Conservation (phyloP, 2,888 invertebrate genomes). For the Eretmocerus hayati region DNA sequence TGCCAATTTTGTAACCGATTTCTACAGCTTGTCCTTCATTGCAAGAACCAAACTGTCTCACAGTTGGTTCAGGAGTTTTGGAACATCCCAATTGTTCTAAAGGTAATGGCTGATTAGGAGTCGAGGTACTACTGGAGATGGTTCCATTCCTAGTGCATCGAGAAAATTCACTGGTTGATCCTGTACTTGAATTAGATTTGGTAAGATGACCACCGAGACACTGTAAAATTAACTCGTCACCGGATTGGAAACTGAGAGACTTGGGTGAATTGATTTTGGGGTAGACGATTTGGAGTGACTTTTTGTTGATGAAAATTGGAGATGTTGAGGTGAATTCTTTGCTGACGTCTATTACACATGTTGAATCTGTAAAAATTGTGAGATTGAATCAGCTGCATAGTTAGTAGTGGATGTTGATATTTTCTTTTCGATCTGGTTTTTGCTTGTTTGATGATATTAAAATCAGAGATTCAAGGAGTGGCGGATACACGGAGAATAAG, state of each 20-base stretch:
- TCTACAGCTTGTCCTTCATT: not conserved
- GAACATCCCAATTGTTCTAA: slow-evolving; percentile 5
- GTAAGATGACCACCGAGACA: slow-evolving; percentile 1
- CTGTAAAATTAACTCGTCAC: not conserved
- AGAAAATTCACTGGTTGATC: not conserved
- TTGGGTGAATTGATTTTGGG: not conserved
- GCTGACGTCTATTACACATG: slow-evolving; percentile 14
- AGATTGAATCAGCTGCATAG: too few species aligned
- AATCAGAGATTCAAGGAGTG: too few species aligned
- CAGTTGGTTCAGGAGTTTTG: slow-evolving; percentile 3
- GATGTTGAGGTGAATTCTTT: slow-evolving; percentile 4
- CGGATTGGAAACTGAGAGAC: not conserved
- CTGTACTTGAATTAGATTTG: not conserved
- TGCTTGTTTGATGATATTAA: too few species aligned
- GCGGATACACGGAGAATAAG: too few species aligned
- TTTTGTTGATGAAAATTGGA: slow-evolving; percentile 3
- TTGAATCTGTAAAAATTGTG: too few species aligned
- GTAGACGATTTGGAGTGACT: slow-evolving; percentile 5
- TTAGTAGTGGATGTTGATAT: too few species aligned
- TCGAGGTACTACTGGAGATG: not conserved
- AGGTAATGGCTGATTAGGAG: not conserved
- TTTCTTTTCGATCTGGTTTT: too few species aligned
- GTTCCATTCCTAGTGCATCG: not conserved
- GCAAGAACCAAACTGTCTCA: not conserved
- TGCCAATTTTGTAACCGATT: slow-evolving; percentile 8